A percentile compares a stretch with the other conserved stretches of the same genome.
Conservation (phyloP, 2,113 vertebrate genomes). For the Dipodomys ordii region DNA sequence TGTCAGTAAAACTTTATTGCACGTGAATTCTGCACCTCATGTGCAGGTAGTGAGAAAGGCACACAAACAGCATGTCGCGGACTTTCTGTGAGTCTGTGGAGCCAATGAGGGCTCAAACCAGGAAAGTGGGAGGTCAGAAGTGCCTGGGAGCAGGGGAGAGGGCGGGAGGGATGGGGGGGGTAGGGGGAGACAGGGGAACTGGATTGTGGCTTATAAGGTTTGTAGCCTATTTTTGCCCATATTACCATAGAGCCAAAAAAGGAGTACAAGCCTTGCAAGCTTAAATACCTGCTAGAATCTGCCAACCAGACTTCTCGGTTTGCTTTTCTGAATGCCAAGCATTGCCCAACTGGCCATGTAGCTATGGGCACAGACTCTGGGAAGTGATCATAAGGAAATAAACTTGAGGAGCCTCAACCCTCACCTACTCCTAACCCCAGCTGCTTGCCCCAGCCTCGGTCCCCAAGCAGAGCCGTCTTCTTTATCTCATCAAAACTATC, state of each 20-base stretch:
- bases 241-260: background rate
- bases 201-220: background rate
- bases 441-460: background rate
- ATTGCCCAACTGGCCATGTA: background rate
- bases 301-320: background rate
- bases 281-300: background rate
- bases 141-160: background rate
- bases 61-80: background rate
- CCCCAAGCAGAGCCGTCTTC: background rate
- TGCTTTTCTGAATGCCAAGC: background rate
- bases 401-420: background rate
- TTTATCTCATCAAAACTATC: background rate
- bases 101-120: background rate
- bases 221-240: background rate
- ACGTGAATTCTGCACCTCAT: background rate
- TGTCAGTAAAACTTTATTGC: conserved; percentile 34
- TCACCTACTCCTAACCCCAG: background rate
- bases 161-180: no score
- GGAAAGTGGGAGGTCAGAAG: background rate
- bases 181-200: no score
- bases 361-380: background rate
- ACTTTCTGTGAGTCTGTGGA: background rate
- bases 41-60: background rate
- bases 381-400: background rate
- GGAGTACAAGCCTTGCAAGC: background rate